Evolutionary conservation across 2,797 vertebrate genomes (phyloP).

Genomic region (Clamator glandarius): DNA sequence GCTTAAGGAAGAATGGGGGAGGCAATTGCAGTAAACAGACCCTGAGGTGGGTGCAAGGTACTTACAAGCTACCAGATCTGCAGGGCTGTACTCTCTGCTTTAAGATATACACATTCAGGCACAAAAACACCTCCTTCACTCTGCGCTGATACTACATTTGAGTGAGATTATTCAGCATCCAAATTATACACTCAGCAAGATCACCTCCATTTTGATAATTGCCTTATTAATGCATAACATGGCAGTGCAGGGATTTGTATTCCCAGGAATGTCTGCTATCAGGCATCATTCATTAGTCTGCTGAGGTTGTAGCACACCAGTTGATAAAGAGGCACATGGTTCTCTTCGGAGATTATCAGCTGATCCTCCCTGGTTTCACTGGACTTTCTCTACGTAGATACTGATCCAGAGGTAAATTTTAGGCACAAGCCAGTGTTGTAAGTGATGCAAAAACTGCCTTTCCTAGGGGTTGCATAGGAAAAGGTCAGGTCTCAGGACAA

Average conservation of each 20-base stretch:
- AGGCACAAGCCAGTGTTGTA: background rate
- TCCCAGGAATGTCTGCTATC: conserved; percentile 60
- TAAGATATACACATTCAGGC: background rate
- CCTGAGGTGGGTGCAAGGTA: background rate
- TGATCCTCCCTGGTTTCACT: background rate
- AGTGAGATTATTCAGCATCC: conserved; percentile 49
- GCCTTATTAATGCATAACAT: conserved; percentile 64
- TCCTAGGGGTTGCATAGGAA: background rate
- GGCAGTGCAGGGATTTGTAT: conserved; percentile 55
- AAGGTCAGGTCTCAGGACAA: background rate
- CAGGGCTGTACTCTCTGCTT: background rate
- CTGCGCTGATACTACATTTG: background rate
- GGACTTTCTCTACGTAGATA: background rate
- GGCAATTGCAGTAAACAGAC: background rate
- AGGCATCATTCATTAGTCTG: conserved; percentile 20
- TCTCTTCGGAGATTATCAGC: background rate
- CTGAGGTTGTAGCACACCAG: background rate
- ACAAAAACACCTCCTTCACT: background rate
- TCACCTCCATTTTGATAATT: conserved; percentile 65
- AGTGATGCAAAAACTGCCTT: background rate
- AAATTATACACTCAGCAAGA: conserved; percentile 50
- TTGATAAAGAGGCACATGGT: background rate
- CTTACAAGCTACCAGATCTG: background rate
- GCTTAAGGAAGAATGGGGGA: background rate
- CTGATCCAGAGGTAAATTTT: background rate